These are phyloP conservation scores for Dicerorhinus sumatrensis DNA, from an alignment of 2,113 vertebrate genomes.

Conservation along the genomic window DNA sequence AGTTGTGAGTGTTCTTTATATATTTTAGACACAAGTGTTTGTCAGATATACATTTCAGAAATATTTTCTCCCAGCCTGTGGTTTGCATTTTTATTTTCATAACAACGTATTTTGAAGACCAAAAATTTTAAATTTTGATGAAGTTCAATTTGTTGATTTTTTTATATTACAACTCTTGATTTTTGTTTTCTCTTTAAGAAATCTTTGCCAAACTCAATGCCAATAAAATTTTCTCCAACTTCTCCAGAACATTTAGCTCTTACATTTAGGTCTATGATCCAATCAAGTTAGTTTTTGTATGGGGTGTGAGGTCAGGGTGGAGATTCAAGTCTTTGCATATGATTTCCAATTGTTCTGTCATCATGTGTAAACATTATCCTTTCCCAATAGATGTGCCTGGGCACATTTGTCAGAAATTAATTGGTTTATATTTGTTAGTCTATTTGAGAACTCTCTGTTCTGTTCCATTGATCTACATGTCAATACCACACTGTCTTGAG, in stretches of 20 bases:
- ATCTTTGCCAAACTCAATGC: background rate
- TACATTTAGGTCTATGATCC: background rate
- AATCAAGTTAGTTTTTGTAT: background rate
- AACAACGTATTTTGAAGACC: background rate
- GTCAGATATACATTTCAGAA: background rate
- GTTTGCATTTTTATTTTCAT: background rate
- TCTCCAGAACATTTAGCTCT: background rate
- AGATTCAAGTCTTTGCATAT: too few relatives aligned
- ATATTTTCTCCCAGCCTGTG: background rate
- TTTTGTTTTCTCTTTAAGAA: background rate
- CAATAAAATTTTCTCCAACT: background rate
- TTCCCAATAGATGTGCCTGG: too few relatives aligned
- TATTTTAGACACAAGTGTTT: background rate
- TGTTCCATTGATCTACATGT: too few relatives aligned
- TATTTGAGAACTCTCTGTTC: too few relatives aligned
- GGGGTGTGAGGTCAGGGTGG: too few relatives aligned
- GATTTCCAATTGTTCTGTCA: too few relatives aligned
- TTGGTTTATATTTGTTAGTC: too few relatives aligned
- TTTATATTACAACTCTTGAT: background rate
- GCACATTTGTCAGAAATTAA: too few relatives aligned
- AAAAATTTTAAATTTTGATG: background rate
- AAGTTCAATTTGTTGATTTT: background rate
- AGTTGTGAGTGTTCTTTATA: background rate
- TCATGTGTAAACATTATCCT: too few relatives aligned
- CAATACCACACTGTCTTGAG: too few relatives aligned